phyloP scores from a whole-genome alignment of 2,797 vertebrate genomes.

The Numenius phaeopus region DNA sequence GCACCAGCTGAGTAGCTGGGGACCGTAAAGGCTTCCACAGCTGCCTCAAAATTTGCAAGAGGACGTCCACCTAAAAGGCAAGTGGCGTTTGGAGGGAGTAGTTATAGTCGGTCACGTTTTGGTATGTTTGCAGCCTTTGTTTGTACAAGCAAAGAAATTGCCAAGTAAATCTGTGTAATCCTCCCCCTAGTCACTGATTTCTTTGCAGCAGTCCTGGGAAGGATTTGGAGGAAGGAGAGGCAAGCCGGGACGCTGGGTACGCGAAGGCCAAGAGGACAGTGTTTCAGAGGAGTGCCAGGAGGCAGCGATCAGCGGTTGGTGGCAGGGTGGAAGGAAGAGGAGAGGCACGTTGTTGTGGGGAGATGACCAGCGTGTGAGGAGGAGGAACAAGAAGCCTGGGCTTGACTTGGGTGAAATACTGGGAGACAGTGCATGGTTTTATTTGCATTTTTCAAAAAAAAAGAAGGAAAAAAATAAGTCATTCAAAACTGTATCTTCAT shows the following conservation, averaged over 20 bases:
- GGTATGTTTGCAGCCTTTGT: background rate
- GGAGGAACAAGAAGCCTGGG: background rate
- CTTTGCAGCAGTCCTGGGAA: background rate
- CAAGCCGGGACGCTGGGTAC: background rate
- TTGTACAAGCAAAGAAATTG: background rate
- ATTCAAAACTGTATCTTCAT: background rate
- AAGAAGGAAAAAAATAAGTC: background rate
- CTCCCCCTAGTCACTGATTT: background rate
- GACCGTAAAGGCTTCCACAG: background rate
- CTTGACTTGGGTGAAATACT: background rate
- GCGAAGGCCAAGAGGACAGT: background rate
- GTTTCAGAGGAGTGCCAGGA: background rate
- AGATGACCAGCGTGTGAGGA: background rate
- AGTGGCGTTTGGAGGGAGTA: background rate
- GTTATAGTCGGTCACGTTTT: background rate
- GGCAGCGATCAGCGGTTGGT: background rate
- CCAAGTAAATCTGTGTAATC: background rate
- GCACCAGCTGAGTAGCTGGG: fast-evolving
- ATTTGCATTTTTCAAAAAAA: background rate
- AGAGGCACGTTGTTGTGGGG: background rate
- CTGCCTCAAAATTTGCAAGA: background rate
- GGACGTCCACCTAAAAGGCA: background rate
- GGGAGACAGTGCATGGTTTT: background rate
- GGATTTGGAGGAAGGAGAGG: background rate
- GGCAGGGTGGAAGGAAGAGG: background rate